These are phyloP conservation scores for Callopanchax toddi DNA, from an alignment of 2,113 vertebrate genomes.

Conservation along the genomic window DNA sequence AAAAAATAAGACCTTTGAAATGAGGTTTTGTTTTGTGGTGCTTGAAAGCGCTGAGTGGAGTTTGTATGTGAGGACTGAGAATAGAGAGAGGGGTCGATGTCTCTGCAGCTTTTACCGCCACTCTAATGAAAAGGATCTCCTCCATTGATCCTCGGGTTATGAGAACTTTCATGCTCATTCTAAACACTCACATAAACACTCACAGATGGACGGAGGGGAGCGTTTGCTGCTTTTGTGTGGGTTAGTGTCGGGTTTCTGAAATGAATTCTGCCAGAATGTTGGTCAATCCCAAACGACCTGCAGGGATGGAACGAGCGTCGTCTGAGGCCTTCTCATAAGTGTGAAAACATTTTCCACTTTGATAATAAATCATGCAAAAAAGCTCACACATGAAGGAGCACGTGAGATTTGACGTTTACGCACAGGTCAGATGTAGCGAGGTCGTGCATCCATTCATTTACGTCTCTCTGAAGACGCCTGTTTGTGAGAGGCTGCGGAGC, in stretches of 20 bases:
- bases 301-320: slow-evolving; percentile 27
- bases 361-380: neutral
- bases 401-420: neutral
- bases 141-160: slow-evolving; percentile 50
- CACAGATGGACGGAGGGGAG: slow-evolving; percentile 35
- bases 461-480: slow-evolving; percentile 12
- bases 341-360: neutral
- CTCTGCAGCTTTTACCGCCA: slow-evolving; percentile 23
- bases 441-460: slow-evolving; percentile 14
- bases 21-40: slow-evolving; percentile 28
- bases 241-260: slow-evolving; percentile 65
- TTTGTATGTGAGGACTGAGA: neutral
- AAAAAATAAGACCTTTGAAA: slow-evolving; percentile 54
- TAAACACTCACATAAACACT: neutral
- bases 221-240: slow-evolving; percentile 45
- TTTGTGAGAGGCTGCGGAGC: slow-evolving; percentile 38
- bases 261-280: slow-evolving; percentile 57
- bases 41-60: neutral
- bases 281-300: slow-evolving; percentile 55
- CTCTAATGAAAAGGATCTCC: slow-evolving; percentile 59
- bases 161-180: slow-evolving; percentile 34
- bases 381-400: neutral
- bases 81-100: slow-evolving; percentile 23
- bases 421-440: neutral
- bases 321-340: neutral